Evolutionary conservation across 1,140 invertebrate genomes (phyloP).

Genomic region (Sitodiplosis mosellana): DNA sequence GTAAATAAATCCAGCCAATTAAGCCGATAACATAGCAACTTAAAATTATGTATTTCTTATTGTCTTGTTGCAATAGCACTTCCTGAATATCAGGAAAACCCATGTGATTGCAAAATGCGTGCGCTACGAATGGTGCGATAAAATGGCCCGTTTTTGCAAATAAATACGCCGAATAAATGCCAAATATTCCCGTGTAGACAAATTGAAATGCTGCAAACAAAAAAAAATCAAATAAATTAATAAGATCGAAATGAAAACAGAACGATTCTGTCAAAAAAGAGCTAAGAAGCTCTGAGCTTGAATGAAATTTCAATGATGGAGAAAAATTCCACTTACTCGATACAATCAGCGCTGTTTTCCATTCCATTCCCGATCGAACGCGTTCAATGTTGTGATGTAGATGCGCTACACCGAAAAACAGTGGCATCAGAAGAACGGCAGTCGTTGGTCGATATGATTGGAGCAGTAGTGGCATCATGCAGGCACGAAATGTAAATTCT

Average conservation of each 20-base stretch:
- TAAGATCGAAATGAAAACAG: not conserved
- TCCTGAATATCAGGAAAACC: conserved; percentile 79
- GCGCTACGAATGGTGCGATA: conserved; percentile 68
- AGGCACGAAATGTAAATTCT: conserved; percentile 86
- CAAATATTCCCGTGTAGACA: conserved; percentile 79
- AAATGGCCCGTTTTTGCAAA: conserved; percentile 75
- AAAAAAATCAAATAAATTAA: conserved; percentile 5
- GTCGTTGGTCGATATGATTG: conserved; percentile 57
- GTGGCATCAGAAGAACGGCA: conserved; percentile 67
- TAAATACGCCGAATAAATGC: conserved; percentile 79
- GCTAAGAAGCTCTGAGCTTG: too few relatives aligned
- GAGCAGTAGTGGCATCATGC: conserved; percentile 78
- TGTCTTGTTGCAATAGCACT: conserved; percentile 43
- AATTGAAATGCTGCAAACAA: conserved; percentile 65
- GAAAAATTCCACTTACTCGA: conserved; percentile 36
- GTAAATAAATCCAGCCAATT: conserved; percentile 52
- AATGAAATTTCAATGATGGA: too few relatives aligned
- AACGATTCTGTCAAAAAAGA: too few relatives aligned
- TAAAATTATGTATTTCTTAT: conserved; percentile 41
- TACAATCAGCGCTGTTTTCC: conserved; percentile 44
- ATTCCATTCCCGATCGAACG: conserved; percentile 43
- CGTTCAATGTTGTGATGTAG: conserved; percentile 80
- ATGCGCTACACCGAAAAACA: conserved; percentile 88
- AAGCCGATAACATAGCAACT: conserved; percentile 57
- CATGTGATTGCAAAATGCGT: conserved; percentile 93